Base-by-base conservation (phyloP, 1,140 invertebrate genomes). In the Ridgeia piscesae region DNA sequence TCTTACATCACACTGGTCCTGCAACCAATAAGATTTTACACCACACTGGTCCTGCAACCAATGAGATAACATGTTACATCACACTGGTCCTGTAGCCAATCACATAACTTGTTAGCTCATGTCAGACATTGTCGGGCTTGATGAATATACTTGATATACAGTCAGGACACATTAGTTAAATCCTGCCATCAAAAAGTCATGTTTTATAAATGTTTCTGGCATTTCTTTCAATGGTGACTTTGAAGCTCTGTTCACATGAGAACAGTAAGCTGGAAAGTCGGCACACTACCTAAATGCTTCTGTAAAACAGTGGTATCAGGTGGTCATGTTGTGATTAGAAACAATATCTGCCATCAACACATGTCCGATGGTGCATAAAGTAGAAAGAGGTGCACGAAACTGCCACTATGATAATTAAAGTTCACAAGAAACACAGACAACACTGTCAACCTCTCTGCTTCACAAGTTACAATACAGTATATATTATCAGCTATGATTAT, bases 1-100 rank as follows among this genome's bases (percentile, higher is more conserved):
- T n/a, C 97, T 93, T 89, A 17, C 14, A 89, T 6, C n/a, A 17
- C 14, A 89, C 4, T 9, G 42, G 42, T 42, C 42, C 42, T 42
- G 42, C 11, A 42, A 42, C 42, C 4, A 42, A 11, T 42, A 42
- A 42, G 4, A 42, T 42, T 4, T 42, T 42, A 42, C 4, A 4
- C 11, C 42, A 42, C 11, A 11, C 11, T 42, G 42, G 42, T 6
- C 11, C 11, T 42, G 42, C 42, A 42, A 42, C 42, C 42, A 42
- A 42, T 42, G n/a, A n/a, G n/a, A n/a, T n/a, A n/a, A n/a, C n/a
- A n/a, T n/a, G 42, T 42, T 42, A 42, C 11, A 4, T 42, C 11
- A 11, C 42, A 42, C 42, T 42, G 42, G 42, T 42, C 42, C 42
- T 42, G 42, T 11, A 42, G 11, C 11, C 42, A 42, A 42, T 42